These are phyloP conservation scores for Pseudeuparius sepicola DNA, from an alignment of 2,888 invertebrate species.

Conservation along the genomic window DNA sequence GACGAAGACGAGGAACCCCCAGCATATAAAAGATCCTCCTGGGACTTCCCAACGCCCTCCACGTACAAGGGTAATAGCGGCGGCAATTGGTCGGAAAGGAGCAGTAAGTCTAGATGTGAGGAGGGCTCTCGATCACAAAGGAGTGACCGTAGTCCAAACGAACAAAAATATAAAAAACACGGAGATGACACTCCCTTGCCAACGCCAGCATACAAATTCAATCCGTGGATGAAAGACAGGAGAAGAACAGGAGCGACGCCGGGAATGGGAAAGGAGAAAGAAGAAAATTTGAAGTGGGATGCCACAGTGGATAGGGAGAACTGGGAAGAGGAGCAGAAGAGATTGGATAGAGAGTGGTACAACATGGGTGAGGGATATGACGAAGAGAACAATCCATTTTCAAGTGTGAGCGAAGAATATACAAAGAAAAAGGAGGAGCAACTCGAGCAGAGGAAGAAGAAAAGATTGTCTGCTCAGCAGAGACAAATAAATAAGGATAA, in stretches of 20 bases:
- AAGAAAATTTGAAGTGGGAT: constrained; percentile 50
- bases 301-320: constrained; percentile 64
- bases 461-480: constrained; percentile 89
- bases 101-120: constrained; percentile 17
- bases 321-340: constrained; percentile 86
- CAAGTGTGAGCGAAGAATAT: constrained; percentile 82
- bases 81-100: constrained; percentile 35
- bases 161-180: constrained; percentile 24
- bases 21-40: constrained; percentile 62
- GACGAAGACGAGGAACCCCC: constrained; percentile 56
- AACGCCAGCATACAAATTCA: constrained; percentile 81
- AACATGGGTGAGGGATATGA: constrained; percentile 89
- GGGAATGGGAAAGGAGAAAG: constrained; percentile 33
- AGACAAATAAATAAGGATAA: constrained; percentile 97
- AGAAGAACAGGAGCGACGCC: constrained; percentile 59
- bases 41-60: constrained; percentile 89
- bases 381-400: constrained; percentile 89
- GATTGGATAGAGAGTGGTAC: constrained; percentile 95
- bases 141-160: constrained; percentile 16
- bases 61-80: constrained; percentile 39
- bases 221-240: constrained; percentile 63
- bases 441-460: constrained; percentile 79
- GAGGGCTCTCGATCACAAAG: constrained; percentile 9
- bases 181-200: constrained; percentile 68
- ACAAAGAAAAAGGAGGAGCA: constrained; percentile 89